A percentile compares a stretch with the other conserved stretches of the same genome.
Conservation (phyloP, 1,140 invertebrate species). For the Heliothis subflexa region DNA sequence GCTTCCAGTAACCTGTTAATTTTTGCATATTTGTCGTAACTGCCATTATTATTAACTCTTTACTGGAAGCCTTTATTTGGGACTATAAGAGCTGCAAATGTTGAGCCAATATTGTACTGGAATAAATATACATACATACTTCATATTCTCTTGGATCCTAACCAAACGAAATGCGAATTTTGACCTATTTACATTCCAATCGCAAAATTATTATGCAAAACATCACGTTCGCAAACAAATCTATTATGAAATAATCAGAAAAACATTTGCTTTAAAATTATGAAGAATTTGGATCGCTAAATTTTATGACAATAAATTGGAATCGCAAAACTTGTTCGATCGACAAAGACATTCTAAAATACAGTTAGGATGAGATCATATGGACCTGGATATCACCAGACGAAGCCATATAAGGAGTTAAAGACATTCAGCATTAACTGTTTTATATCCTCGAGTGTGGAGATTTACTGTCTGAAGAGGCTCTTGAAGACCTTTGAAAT, state of each 20-base stretch:
- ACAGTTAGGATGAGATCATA: constrained; percentile 34
- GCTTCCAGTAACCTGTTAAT: neutral
- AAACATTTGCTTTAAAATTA: too few relatives aligned
- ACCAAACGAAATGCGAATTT: too few relatives aligned
- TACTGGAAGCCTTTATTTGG: neutral
- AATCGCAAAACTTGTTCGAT: neutral
- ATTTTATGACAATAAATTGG: constrained; percentile 1
- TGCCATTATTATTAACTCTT: neutral
- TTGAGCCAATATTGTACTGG: too few relatives aligned
- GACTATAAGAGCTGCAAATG: neutral
- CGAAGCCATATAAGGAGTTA: constrained; percentile 6
- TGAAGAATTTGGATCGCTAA: too few relatives aligned
- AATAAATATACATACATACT: neutral
- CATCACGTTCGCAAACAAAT: neutral
- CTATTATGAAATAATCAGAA: too few relatives aligned
- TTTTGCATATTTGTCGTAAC: neutral
- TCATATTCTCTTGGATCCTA: neutral
- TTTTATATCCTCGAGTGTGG: neutral
- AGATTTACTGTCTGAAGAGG: constrained; percentile 2
- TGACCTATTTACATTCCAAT: too few relatives aligned
- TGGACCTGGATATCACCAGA: constrained; percentile 14
- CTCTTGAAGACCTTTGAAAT: neutral
- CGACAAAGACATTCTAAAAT: constrained; percentile 23
- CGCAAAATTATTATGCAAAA: neutral
- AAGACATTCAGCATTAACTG: constrained; percentile 12